Conservation (phyloP, 2,888 invertebrate species). For the Leptinotarsa juncta region DNA sequence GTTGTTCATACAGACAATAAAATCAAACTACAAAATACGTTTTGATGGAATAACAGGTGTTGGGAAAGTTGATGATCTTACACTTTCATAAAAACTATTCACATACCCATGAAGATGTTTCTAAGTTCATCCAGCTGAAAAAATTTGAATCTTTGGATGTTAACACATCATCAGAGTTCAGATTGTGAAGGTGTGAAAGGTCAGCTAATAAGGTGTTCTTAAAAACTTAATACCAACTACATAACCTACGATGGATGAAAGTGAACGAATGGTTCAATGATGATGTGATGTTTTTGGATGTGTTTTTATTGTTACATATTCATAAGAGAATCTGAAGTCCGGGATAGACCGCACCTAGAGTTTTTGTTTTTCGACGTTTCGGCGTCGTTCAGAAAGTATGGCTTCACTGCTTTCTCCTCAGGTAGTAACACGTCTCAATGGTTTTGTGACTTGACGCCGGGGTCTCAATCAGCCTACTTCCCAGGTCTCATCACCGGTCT, state of each 20-base stretch:
- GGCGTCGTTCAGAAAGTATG: too few species aligned
- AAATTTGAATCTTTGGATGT: not conserved
- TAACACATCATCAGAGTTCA: slow-evolving; percentile 3
- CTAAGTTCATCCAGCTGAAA: not conserved
- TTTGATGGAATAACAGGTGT: not conserved
- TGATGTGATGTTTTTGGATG: not conserved
- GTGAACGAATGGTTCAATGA: not conserved
- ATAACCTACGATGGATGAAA: not conserved
- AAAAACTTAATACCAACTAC: not conserved
- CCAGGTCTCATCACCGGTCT: too few species aligned
- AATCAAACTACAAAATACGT: not conserved
- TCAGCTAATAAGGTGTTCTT: slow-evolving; percentile 4
- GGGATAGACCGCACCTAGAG: too few species aligned
- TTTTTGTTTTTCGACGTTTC: too few species aligned
- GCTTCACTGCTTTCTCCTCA: too few species aligned
- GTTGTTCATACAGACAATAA: not conserved
- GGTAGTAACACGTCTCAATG: too few species aligned
- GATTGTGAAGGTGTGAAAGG: slow-evolving; percentile 5
- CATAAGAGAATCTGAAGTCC: too few species aligned
- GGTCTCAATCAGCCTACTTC: too few species aligned
- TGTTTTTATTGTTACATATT: not conserved
- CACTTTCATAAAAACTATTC: not conserved
- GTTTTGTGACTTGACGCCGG: too few species aligned
- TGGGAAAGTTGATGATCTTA: not conserved
- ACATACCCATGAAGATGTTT: not conserved